Percentiles rank a stretch among this genome's conserved stretches.
Conservation (phyloP, 2,113 vertebrate genomes). For the rat (Rattus norvegicus) region GRCr8 NC_086023.1:160740501-160741000, state of each 20-base stretch:
- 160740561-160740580: not conserved
- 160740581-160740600: not conserved
- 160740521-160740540: not conserved
- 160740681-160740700: not conserved
- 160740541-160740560: not conserved
- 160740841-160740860: not conserved
- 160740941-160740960: not conserved
- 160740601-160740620: not conserved
- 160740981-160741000: not conserved
- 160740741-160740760: not conserved
- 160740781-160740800: not conserved
- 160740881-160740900: not conserved
- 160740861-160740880: not conserved
- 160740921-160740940: not conserved
- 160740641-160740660: not conserved
- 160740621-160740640: not conserved
- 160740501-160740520: constrained; percentile 43
- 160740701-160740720: not conserved
- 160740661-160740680: not conserved
- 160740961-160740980: not conserved
- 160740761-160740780: not conserved
- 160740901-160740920: not conserved
- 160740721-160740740: rapidly evolving
- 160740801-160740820: not conserved
- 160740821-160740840: not conserved